These are phyloP conservation scores for Drosophila mercatorum DNA, from an alignment of 2,888 invertebrate genomes.

Conservation along the genomic window DNA sequence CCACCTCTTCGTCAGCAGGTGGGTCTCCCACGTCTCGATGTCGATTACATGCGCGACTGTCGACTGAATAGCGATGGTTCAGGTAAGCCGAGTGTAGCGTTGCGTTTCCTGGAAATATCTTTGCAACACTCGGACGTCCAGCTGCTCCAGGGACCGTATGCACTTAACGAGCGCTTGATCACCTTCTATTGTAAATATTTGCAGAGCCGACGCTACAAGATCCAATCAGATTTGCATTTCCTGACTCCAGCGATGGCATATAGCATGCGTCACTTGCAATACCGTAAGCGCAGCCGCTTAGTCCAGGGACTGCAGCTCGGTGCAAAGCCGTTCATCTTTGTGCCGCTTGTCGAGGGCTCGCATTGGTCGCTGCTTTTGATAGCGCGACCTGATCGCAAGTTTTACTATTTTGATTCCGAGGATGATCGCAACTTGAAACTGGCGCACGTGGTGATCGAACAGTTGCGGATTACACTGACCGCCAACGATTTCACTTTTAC, in stretches of 20 bases:
- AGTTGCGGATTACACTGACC: constrained; percentile 17
- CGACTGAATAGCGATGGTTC: neutral
- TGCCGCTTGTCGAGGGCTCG: constrained; percentile 27
- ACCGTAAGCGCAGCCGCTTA: constrained; percentile 12
- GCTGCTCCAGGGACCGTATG: constrained; percentile 35
- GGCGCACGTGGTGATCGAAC: constrained; percentile 28
- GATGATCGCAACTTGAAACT: constrained; percentile 41
- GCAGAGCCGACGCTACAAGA: constrained; percentile 41
- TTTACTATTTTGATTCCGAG: constrained; percentile 49
- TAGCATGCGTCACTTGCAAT: constrained; percentile 14
- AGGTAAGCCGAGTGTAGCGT: constrained; percentile 12
- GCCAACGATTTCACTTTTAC: constrained; percentile 27
- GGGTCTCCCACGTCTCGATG: neutral
- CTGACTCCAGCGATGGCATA: constrained; percentile 32
- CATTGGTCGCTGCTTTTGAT: constrained; percentile 59
- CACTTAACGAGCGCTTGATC: constrained; percentile 52
- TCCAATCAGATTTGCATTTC: constrained; percentile 34
- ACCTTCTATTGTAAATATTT: constrained; percentile 51
- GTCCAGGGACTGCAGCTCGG: constrained; percentile 19
- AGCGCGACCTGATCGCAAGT: constrained; percentile 51
- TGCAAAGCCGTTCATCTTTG: constrained; percentile 41
- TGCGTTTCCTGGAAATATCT: constrained; percentile 42
- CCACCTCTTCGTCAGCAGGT: neutral
- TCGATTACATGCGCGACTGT: neutral
- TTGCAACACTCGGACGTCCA: constrained; percentile 48